Evolutionary conservation across 2,888 invertebrate genomes (phyloP).

Genomic region (Meta bourneti): DNA sequence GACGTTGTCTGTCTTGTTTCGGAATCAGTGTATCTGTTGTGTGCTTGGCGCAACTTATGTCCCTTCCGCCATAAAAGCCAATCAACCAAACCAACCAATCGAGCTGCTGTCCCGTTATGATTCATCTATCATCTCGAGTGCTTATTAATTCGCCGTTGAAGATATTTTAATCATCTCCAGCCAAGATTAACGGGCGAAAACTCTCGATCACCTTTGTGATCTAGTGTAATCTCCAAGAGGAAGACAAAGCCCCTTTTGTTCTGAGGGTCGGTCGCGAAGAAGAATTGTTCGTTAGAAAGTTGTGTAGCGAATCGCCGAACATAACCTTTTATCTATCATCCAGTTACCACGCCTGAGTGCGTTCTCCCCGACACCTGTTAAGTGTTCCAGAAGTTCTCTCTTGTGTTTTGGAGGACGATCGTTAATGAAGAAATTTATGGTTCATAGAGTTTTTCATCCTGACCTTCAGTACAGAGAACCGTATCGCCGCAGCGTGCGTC

Average conservation of each 20-base stretch:
- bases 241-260: slow-evolving; percentile 13
- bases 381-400: not conserved
- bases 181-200: too few species aligned
- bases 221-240: not conserved
- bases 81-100: too few species aligned
- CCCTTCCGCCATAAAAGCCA: too few species aligned
- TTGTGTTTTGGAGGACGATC: not conserved
- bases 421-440: slow-evolving; percentile 69
- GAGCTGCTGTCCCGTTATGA: too few species aligned
- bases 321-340: slow-evolving; percentile 32
- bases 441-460: slow-evolving; percentile 43
- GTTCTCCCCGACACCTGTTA: not conserved
- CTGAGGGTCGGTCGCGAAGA: not conserved
- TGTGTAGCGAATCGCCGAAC: slow-evolving; percentile 1
- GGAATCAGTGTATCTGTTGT: too few species aligned
- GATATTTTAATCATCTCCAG: too few species aligned
- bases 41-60: too few species aligned
- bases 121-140: too few species aligned
- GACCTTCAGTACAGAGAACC: slow-evolving; percentile 48
- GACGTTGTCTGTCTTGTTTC: too few species aligned
- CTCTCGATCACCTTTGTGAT: too few species aligned
- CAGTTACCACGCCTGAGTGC: slow-evolving; percentile 36
- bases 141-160: too few species aligned
- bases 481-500: not conserved
- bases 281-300: slow-evolving; percentile 14